Percentiles rank a stretch among this genome's conserved stretches.
Conservation (phyloP, 2,113 vertebrate genomes). For the Hippocampus guttulatus region DNA sequence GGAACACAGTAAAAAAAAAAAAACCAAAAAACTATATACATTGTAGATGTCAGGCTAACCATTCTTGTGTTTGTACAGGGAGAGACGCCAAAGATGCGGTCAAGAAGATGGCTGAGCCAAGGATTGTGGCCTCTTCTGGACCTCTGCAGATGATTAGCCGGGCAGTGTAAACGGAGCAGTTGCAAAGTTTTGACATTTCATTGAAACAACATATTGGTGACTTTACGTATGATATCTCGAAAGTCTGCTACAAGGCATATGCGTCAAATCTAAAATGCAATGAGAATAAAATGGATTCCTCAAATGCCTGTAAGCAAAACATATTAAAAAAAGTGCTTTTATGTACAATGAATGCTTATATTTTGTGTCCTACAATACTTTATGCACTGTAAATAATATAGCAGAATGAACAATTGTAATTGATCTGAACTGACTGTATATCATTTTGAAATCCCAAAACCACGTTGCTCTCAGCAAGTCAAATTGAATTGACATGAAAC, state of each 20-base stretch:
- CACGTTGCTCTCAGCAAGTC: not conserved
- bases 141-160: constrained; percentile 22
- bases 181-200: not conserved
- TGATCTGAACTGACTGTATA: not conserved
- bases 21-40: not conserved
- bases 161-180: not conserved
- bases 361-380: not conserved
- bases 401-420: not conserved
- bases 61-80: constrained; percentile 30
- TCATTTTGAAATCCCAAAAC: not conserved
- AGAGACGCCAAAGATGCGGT: constrained; percentile 11
- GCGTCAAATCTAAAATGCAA: not conserved
- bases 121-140: constrained; percentile 41
- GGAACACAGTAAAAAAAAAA: not conserved
- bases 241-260: not conserved
- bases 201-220: not conserved
- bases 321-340: constrained; percentile 15
- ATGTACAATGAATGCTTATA: constrained; percentile 12
- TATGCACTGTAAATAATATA: not conserved
- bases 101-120: constrained; percentile 1
- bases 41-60: constrained; percentile 1
- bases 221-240: constrained; percentile 25
- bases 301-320: constrained; percentile 4
- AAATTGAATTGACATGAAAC: not conserved
- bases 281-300: not conserved